Conservation (phyloP, 2,888 invertebrate species). For the Alcis repandata region DNA sequence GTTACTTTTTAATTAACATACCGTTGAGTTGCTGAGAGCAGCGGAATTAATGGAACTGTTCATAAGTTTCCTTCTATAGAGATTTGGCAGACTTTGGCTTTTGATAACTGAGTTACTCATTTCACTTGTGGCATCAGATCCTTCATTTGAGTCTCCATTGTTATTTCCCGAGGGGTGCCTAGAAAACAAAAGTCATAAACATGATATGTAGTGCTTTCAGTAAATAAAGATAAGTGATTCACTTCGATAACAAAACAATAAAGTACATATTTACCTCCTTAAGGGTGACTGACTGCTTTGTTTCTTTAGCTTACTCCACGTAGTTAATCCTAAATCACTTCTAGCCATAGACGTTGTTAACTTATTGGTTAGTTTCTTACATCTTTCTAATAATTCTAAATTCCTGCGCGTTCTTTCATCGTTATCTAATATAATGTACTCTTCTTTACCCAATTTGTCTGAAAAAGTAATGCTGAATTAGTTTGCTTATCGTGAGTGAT, state of each 20-base stretch:
- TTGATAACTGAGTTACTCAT: slow-evolving; percentile 88
- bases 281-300: slow-evolving; percentile 89
- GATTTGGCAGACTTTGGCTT: slow-evolving; percentile 93
- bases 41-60: slow-evolving; percentile 83
- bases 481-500: slow-evolving; percentile 62
- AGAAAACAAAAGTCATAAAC: slow-evolving; percentile 45
- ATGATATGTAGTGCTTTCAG: slow-evolving; percentile 1
- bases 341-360: slow-evolving; percentile 93
- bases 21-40: slow-evolving; percentile 90
- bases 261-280: slow-evolving; percentile 84
- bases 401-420: slow-evolving; percentile 86
- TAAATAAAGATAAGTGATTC: slow-evolving; percentile 18
- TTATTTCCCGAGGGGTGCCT: slow-evolving; percentile 93
- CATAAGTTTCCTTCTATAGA: slow-evolving; percentile 86
- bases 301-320: slow-evolving; percentile 95
- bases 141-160: slow-evolving; percentile 87
- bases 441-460: slow-evolving; percentile 82
- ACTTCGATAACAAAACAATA: slow-evolving; percentile 10
- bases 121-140: slow-evolving; percentile 84
- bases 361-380: slow-evolving; percentile 83
- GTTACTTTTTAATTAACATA: slow-evolving; percentile 73
- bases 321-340: slow-evolving; percentile 95
- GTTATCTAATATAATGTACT: slow-evolving; percentile 78
- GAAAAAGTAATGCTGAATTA: slow-evolving; percentile 63
- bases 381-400: slow-evolving; percentile 85